A percentile compares a stretch with the other conserved stretches of the same genome.
These are phyloP conservation scores for Platyura marginata DNA, from an alignment of 1,140 invertebrate genomes.

Conservation along the genomic window DNA sequence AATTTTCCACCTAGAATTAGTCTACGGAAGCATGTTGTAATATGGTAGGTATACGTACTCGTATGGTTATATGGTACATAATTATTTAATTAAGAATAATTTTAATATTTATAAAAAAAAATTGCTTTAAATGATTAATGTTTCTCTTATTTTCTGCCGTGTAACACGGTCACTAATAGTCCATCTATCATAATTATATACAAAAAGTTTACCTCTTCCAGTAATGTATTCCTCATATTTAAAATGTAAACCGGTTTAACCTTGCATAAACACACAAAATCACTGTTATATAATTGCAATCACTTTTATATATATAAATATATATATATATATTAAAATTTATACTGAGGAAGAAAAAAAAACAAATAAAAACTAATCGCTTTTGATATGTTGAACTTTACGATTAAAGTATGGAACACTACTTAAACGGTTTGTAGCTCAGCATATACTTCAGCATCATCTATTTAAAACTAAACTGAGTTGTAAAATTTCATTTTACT, in stretches of 20 bases:
- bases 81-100: no score
- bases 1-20: no score
- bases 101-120: no score
- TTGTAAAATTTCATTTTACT: no score
- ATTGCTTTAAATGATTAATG: no score
- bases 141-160: no score
- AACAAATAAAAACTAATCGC: not conserved
- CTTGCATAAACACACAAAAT: not conserved
- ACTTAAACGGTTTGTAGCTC: not conserved
- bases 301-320: not conserved
- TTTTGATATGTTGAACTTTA: not conserved
- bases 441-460: not conserved
- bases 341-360: not conserved
- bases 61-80: no score
- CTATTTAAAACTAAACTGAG: not conserved
- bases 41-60: no score
- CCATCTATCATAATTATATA: no score
- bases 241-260: not conserved
- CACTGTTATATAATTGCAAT: slow-evolving; percentile 1
- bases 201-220: not conserved
- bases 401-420: not conserved
- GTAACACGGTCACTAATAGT: no score
- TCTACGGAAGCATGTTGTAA: no score
- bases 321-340: not conserved
- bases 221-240: not conserved